Base-by-base conservation (phyloP, 1,140 invertebrate genomes). In the Paraescarpia echinospica region DNA sequence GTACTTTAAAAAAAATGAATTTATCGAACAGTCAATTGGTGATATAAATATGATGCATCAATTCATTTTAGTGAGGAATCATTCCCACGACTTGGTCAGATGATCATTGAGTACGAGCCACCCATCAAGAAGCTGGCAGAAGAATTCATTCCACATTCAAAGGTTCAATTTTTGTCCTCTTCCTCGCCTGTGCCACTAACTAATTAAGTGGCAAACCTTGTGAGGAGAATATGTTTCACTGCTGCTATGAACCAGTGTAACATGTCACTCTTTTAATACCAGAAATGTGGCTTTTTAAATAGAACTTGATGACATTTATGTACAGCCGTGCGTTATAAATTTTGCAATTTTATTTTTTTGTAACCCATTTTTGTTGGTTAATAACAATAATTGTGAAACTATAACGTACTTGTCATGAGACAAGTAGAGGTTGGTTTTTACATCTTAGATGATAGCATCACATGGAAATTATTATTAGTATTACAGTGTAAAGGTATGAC, bases 51-150 rank as follows among this genome's bases (percentile, higher is more conserved):
- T 77, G 59, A 22, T 51, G 18, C 18, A 51, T 18, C 27, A 27
- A 27, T 90, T 91, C 22, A 89, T 92, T 94, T 89, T 93, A 97
- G 98, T 89, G 99, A 99, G 96, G 97, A 97, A 0, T 98, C 98
- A 94, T 99, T 99, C 96, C 99, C 99, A 22, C 97, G 99, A 33
- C 96, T 99, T 35, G 99, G 99, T 0, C 98, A 99, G 96, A 98
- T 99, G 98, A 99, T 99, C 92, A 97, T 99, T 94, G 99, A 99
- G 95, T 99, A 99, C 96, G 99, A 99, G 96, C 97, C 97, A 35
- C 99, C 99, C 8, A 95, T 99, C 59, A 99, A 99, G 95, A 99
- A 99, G 95, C 96, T 99, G 0, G 97, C 98, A 1, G 99, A 99
- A 96, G 99, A 99, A 96, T 99, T 99, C 96, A 97, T 98, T 35